A percentile compares a stretch with the other conserved stretches of the same genome.
phyloP scores from a whole-genome alignment of 2,888 invertebrate species.

The Phasia obesa region DNA sequence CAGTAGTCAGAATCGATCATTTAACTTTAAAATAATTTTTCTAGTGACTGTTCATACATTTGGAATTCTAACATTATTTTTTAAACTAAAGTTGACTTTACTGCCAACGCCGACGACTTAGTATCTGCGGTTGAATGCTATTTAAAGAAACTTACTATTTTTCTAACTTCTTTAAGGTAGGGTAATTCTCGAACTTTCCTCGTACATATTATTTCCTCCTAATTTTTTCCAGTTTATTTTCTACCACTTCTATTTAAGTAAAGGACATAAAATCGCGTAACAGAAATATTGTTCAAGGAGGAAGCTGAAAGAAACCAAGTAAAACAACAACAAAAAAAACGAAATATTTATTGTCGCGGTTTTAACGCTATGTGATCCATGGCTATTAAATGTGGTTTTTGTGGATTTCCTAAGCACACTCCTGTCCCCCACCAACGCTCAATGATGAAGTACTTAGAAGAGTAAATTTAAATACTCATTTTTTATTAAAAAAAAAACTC shows the following conservation, averaged over 20 bases:
- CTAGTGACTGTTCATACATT: no score
- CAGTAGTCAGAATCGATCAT: no score
- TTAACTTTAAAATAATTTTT: no score
- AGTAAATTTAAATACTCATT: conserved; percentile 69
- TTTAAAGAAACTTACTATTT: no score
- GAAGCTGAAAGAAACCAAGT: conserved; percentile 24
- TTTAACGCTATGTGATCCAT: conserved; percentile 80
- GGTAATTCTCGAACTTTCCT: background rate
- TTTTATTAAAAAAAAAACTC: conserved; percentile 56
- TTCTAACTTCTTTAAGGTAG: background rate
- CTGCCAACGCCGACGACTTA: no score
- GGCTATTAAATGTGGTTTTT: conserved; percentile 77
- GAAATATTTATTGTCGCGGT: conserved; percentile 78
- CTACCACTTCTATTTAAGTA: conserved; percentile 9
- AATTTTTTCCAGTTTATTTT: background rate
- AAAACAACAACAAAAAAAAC: conserved; percentile 50
- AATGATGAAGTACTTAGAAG: conserved; percentile 62
- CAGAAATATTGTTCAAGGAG: conserved; percentile 32
- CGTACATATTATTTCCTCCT: no score
- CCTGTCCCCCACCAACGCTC: conserved; percentile 44
- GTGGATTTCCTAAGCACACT: conserved; percentile 72
- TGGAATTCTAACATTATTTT: no score
- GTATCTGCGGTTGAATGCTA: no score
- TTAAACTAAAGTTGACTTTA: no score
- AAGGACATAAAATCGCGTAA: conserved; percentile 12